Evolutionary conservation across 2,113 vertebrate species (phyloP).

Genomic region (Coryphaenoides rupestris): DNA sequence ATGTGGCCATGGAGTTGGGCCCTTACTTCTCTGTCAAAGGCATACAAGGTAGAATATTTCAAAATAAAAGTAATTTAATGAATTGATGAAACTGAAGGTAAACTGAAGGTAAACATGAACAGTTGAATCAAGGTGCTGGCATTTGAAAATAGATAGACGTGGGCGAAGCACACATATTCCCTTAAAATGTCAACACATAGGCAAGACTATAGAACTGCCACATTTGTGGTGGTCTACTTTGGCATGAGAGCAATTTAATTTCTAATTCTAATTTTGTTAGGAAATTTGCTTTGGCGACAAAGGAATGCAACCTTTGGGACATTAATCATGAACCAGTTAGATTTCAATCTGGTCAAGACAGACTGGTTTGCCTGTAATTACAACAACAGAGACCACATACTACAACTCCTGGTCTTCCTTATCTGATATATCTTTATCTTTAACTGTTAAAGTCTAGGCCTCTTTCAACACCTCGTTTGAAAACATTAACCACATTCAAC

Average conservation of each 20-base stretch:
- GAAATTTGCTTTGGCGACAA: constrained; percentile 1
- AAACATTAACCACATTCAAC: constrained; percentile 19
- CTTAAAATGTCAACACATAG: no score
- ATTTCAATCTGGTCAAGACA: constrained; percentile 60
- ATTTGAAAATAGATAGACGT: no score
- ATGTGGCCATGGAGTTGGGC: no score
- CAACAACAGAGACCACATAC: constrained; percentile 45
- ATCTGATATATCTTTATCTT: constrained; percentile 50
- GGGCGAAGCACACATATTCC: no score
- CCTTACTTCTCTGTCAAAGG: background rate
- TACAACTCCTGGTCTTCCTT: constrained; percentile 38
- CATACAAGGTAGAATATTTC: background rate
- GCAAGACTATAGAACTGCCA: no score
- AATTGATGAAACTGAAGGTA: no score
- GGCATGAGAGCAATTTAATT: background rate
- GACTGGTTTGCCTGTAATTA: constrained; percentile 59
- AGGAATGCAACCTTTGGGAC: constrained; percentile 54
- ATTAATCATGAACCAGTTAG: constrained; percentile 44
- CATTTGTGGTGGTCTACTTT: no score
- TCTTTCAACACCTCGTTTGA: constrained; percentile 49
- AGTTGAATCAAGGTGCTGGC: no score
- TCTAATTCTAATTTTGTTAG: no score
- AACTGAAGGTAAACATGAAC: no score
- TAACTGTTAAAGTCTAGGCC: constrained; percentile 29
- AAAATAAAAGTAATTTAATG: no score